Evolutionary conservation across 1,140 invertebrate genomes (phyloP), one percentile per base, ranked within the genome.

Genomic region (Leucophenga varia): DNA sequence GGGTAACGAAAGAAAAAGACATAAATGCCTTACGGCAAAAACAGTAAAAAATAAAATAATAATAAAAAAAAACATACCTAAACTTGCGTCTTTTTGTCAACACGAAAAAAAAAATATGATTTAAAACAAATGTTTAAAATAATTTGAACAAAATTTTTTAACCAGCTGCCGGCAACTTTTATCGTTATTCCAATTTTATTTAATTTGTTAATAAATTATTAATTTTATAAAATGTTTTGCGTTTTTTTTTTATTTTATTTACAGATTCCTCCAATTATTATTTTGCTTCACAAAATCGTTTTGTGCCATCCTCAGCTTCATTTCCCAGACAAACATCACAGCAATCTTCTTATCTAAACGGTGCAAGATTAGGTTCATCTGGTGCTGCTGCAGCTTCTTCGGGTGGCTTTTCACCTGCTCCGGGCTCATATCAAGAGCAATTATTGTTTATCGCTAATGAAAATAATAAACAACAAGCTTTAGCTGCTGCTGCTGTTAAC

Each of bases 371-470:
- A 55, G 12, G 54, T 28, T 20, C 53, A 52, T 3, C 59, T 44
- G 22, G 39, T 49, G 52, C 61, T 1, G 47, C 13, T 37, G 14
- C 13, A 8, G 31, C n/a, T 8, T 43, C 31, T 34, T 46, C 46
- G 16, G 51, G 40, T 12, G 64, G 50, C 4, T 68, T 53, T 31
- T 55, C 63, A 2, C 52, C 54, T 3, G 49, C 61, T 5, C 69
- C 69, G 4, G 69, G 61, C 10, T 72, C 69, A n/a, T 72, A 72
- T 57, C 69, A 72, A 42, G 69, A 72, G 37, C 69, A 72, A 41
- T 54, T 72, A 16, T 47, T 72, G 10, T 72, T 72, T 40, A 67
- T 72, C 25, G 64, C 54, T 50, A 72, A 70, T 40, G 69, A 72
- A 31, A 69, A 54, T 30, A 49, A 49, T 40, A 49, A 49, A 21